These are phyloP conservation scores for Chionis minor DNA, from an alignment of 2,113 vertebrate genomes.

Conservation along the genomic window DNA sequence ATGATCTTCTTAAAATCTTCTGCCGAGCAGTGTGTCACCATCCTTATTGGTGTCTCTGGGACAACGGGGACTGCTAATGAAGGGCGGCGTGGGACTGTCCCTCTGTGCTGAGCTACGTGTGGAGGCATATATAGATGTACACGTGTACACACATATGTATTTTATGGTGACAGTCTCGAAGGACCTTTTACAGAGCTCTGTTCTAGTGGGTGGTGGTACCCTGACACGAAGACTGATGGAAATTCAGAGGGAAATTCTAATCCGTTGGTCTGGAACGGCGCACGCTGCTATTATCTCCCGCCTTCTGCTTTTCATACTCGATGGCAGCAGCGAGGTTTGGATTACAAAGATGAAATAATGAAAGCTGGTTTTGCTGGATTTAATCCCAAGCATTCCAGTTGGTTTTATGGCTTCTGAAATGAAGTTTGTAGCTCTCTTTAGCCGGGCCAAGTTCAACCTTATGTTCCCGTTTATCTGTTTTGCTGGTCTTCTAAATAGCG, in stretches of 20 bases:
- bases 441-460: constrained; percentile 3
- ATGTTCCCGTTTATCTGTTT: constrained; percentile 43
- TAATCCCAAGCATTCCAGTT: constrained; percentile 37
- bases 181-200: background rate
- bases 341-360: background rate
- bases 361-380: constrained; percentile 46
- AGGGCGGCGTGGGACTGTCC: too few relatives aligned
- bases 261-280: background rate
- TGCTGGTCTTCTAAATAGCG: constrained; percentile 35
- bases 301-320: background rate
- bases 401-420: constrained; percentile 56
- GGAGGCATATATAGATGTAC: too few relatives aligned
- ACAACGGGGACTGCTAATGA: too few relatives aligned
- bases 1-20: background rate
- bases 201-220: background rate
- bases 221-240: fast-evolving
- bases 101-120: too few relatives aligned
- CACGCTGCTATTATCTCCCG: background rate
- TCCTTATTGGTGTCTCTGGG: background rate
- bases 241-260: background rate
- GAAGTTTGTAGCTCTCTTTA: constrained; percentile 28
- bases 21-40: background rate
- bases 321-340: constrained; percentile 13
- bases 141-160: background rate
- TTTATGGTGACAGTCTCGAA: background rate